Conservation (phyloP, 2,888 invertebrate genomes). For the Apodemia hepburni region DNA sequence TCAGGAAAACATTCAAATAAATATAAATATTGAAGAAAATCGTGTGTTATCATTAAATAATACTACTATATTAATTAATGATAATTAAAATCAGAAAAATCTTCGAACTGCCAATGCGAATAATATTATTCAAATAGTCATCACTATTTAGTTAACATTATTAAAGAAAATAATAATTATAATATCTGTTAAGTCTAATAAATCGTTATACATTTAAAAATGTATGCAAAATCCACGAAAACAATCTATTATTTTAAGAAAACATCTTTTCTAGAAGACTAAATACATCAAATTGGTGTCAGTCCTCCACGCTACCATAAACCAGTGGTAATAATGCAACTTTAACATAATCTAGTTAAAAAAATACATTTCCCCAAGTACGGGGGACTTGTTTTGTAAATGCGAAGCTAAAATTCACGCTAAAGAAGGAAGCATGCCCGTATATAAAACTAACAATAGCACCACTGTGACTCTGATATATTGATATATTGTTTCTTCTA, state of each 20-base stretch:
- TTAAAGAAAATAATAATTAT: no score
- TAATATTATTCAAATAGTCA: no score
- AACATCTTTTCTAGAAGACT: conserved; percentile 61
- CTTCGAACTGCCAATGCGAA: no score
- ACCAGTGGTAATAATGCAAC: conserved; percentile 47
- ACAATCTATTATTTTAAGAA: conserved; percentile 43
- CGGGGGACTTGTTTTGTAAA: not conserved
- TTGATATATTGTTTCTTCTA: no score
- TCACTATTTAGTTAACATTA: no score
- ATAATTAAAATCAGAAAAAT: no score
- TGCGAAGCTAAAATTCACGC: not conserved
- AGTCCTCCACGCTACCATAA: conserved; percentile 43
- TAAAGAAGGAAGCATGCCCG: not conserved
- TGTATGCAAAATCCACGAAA: conserved; percentile 35
- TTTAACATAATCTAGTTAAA: not conserved
- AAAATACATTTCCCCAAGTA: not conserved
- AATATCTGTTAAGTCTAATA: no score
- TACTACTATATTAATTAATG: no score
- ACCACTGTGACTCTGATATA: not conserved
- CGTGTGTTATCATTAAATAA: no score
- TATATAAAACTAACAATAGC: conserved; percentile 6
- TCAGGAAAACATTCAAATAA: no score
- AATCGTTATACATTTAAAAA: conserved; percentile 6
- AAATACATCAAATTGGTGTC: conserved; percentile 59
- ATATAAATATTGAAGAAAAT: no score